phyloP scores from a whole-genome alignment of 2,113 vertebrate genomes.

The Anser brachyrhynchus region DNA sequence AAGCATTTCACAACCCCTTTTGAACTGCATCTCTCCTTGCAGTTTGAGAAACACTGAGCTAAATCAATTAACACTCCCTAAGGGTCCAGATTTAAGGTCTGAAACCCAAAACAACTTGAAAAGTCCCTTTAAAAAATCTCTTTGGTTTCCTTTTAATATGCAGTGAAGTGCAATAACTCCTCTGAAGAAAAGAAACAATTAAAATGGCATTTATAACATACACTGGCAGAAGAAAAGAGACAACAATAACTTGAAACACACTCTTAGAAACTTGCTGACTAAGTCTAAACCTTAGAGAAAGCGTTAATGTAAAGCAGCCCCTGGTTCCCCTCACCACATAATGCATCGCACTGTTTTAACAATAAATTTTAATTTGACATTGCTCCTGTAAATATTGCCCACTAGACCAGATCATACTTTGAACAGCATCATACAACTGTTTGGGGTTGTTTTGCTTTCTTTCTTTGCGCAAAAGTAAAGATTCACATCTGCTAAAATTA shows the following conservation, averaged over 20 bases:
- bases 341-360: background rate
- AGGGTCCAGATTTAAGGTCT: background rate
- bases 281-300: background rate
- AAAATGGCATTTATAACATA: constrained; percentile 5
- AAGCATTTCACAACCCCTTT: background rate
- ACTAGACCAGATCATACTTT: background rate
- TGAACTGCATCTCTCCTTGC: background rate
- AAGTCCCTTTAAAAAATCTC: background rate
- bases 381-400: background rate
- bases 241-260: background rate
- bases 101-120: background rate
- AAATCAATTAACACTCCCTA: background rate
- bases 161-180: background rate
- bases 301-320: background rate
- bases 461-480: background rate
- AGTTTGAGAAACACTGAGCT: background rate
- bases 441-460: background rate
- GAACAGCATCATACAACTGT: background rate
- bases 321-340: background rate
- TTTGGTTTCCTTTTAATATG: background rate
- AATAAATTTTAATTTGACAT: background rate
- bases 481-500: background rate
- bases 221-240: background rate
- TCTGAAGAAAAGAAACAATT: background rate
- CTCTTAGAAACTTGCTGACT: background rate